Evolutionary conservation across 2,797 vertebrate genomes (phyloP).

Genomic region (Falco novaeseelandiae): DNA sequence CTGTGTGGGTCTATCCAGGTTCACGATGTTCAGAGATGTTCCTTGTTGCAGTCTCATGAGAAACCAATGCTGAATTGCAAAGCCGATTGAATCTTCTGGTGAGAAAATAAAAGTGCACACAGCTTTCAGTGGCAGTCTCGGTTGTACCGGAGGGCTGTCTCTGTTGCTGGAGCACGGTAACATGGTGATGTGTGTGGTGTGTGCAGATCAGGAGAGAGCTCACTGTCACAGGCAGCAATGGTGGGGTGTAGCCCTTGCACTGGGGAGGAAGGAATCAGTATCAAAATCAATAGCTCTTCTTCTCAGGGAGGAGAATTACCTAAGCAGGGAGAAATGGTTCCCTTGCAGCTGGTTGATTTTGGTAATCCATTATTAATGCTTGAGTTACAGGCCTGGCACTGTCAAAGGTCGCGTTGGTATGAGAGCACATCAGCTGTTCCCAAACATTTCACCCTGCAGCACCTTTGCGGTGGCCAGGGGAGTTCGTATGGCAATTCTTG

Average conservation of each 20-base stretch:
- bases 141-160: not conserved
- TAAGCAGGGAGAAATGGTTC: constrained; percentile 57
- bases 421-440: not conserved
- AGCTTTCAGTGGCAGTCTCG: rapidly evolving
- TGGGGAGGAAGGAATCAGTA: constrained; percentile 45
- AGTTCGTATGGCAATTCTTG: not conserved
- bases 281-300: constrained; percentile 70
- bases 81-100: not conserved
- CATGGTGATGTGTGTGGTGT: not conserved
- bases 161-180: not conserved
- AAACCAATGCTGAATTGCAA: rapidly evolving
- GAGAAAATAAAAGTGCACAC: rapidly evolving
- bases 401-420: not conserved
- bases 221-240: not conserved
- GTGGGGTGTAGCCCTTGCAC: not conserved
- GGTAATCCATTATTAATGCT: constrained; percentile 61
- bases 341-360: constrained; percentile 59
- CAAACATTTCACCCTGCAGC: not conserved
- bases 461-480: not conserved
- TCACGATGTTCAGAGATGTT: rapidly evolving
- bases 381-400: constrained; percentile 27
- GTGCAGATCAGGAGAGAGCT: not conserved
- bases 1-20: rapidly evolving
- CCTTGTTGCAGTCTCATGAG: not conserved
- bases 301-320: constrained; percentile 46